Percentiles rank a stretch among this genome's conserved stretches.
phyloP scores from a whole-genome alignment of 2,888 invertebrate species.

The Phaedon cochleariae region DNA sequence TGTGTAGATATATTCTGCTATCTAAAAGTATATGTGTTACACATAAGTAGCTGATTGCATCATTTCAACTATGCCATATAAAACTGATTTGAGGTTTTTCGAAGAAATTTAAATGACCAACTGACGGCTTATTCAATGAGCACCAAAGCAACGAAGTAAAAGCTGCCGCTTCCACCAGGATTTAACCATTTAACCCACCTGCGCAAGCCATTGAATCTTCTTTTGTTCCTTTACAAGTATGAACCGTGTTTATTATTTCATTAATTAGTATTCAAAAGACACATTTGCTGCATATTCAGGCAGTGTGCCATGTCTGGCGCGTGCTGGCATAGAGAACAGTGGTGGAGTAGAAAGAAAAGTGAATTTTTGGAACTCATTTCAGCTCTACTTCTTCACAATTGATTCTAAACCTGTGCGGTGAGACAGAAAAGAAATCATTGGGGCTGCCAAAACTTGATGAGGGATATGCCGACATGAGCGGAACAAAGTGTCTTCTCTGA shows the following conservation, averaged over 20 bases:
- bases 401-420: too few species aligned
- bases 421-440: too few species aligned
- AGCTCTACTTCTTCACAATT: background rate
- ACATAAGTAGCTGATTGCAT: too few species aligned
- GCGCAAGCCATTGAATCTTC: constrained; percentile 35
- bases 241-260: constrained; percentile 40
- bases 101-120: constrained; percentile 18
- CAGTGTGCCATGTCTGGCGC: constrained; percentile 56
- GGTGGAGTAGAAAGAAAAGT: constrained; percentile 6
- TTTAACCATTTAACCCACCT: constrained; percentile 34
- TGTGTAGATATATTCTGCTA: too few species aligned
- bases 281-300: constrained; percentile 49
- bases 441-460: too few species aligned
- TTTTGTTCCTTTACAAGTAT: constrained; percentile 40
- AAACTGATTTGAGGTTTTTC: constrained; percentile 11
- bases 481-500: too few species aligned
- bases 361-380: background rate
- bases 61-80: background rate
- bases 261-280: constrained; percentile 42
- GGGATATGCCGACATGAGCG: too few species aligned
- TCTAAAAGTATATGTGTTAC: too few species aligned
- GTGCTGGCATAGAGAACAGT: constrained; percentile 53
- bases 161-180: constrained; percentile 28
- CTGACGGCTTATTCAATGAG: constrained; percentile 27
- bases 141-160: constrained; percentile 27